Base-by-base conservation (phyloP, 2,113 vertebrate species). In the Gymnobelideus leadbeateri region DNA sequence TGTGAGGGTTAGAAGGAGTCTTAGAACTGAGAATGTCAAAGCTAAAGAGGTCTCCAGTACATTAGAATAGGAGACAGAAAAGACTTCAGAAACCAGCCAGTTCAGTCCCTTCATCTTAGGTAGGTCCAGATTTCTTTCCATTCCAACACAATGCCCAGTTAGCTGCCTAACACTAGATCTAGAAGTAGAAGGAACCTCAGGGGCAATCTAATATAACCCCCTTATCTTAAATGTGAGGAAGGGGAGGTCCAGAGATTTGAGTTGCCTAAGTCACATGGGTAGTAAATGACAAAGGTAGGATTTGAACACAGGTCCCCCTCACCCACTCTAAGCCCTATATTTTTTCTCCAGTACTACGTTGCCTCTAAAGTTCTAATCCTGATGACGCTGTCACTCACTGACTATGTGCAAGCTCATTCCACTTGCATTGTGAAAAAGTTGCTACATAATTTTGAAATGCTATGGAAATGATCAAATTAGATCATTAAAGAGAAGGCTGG, bases 351-450 rank as follows among this genome's bases (percentile, higher is more conserved):
- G 47, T 46, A 47, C 37, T 52, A 14, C 43, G n/a, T n/a, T 54
- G 57, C 43, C 91, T 84, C 61, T n/a, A 8, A 84, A 43, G 84
- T 91, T 53, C 93, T 47, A 0, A 25, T 31, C 23, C 43, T 43
- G 89, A 91, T 2, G 8, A 68, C 98, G 95, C 90, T 97, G 68
- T 43, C 68, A 43, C n/a, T 43, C 23, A 51, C 96, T 92, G 51
- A 94, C 94, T 94, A 93, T 96, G 92, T 0, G 26, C 23, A 57
- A 97, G 54, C 91, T 92, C 91, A 94, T 90, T 95, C 68, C 31
- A 57, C 31, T 49, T 37, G 53, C 7, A 19, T 21, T 84, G 6
- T n/a, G 68, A 23, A 77, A 3, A 77, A 84, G 26, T 84, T 23
- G n/a, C n/a, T 84, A 84, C 7, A 21, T 43, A 43, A 43, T n/a